Percentiles rank a stretch among this genome's conserved stretches.
Conservation (phyloP, 2,113 vertebrate species). For the Delphinus delphis region DNA sequence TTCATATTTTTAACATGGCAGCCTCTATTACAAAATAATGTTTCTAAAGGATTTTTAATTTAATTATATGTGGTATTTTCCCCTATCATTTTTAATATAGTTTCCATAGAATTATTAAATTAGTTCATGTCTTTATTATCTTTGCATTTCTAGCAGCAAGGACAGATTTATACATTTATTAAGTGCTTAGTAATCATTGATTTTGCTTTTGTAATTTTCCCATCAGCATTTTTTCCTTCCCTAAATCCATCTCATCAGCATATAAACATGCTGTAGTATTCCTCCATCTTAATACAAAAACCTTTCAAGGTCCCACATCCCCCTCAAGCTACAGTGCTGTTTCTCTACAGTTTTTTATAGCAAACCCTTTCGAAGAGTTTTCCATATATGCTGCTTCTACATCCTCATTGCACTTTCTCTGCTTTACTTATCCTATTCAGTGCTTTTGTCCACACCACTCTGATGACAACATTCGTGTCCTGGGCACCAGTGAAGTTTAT, state of each 20-base stretch:
- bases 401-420: neutral
- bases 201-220: conserved; percentile 22
- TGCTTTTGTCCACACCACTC: neutral
- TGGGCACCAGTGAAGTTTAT: conserved; percentile 2
- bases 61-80: conserved; percentile 26
- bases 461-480: neutral
- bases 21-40: conserved; percentile 52
- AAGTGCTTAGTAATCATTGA: conserved; percentile 53
- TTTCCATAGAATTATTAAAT: conserved; percentile 31
- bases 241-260: neutral
- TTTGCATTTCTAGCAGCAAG: conserved; percentile 34
- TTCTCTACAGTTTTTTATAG: neutral
- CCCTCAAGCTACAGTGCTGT: neutral
- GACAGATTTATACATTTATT: conserved; percentile 26
- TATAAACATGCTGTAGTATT: conserved; percentile 15
- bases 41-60: conserved; percentile 52
- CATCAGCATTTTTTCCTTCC: neutral
- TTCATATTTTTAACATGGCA: conserved; percentile 49
- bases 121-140: neutral
- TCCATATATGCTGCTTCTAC: neutral
- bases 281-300: neutral
- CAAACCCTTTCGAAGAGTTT: neutral
- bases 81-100: neutral
- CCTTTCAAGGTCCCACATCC: neutral
- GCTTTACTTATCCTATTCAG: neutral